phyloP scores from a whole-genome alignment of 2,113 vertebrate species.

The Triplophysa tibetana region DNA sequence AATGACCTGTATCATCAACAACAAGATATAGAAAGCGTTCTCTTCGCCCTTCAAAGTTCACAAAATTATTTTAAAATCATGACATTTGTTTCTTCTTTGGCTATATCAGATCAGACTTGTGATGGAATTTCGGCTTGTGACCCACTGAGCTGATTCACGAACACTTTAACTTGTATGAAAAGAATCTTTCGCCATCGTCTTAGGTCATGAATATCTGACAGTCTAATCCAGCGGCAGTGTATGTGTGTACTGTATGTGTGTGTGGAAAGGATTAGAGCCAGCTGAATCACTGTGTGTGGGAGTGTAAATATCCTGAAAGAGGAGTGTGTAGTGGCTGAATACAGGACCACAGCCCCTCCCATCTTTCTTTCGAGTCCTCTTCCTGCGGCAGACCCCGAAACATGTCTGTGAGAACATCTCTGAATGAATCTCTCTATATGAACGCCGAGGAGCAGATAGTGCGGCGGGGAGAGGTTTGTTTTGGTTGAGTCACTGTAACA shows the following conservation, averaged over 20 bases:
- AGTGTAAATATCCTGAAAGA: constrained; percentile 65
- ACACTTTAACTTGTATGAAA: too few species aligned
- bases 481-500: constrained; percentile 41
- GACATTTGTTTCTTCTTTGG: too few species aligned
- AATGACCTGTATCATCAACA: too few species aligned
- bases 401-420: constrained; percentile 29
- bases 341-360: constrained; percentile 51
- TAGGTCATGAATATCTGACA: constrained; percentile 37
- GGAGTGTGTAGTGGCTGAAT: constrained; percentile 57
- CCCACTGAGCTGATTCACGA: too few species aligned
- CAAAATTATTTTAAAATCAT: too few species aligned
- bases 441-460: constrained; percentile 12
- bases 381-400: constrained; percentile 25
- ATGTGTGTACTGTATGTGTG: constrained; percentile 5
- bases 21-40: too few species aligned
- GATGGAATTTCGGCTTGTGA: too few species aligned
- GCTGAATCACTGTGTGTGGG: constrained; percentile 64
- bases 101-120: too few species aligned
- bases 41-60: too few species aligned
- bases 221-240: constrained; percentile 40
- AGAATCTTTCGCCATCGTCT: neutral
- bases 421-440: constrained; percentile 7
- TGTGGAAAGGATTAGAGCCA: constrained; percentile 50
- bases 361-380: constrained; percentile 23
- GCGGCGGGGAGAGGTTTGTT: constrained; percentile 30